Conservation (phyloP, 1,140 invertebrate species). For the Propsilocerus akamusi region DNA sequence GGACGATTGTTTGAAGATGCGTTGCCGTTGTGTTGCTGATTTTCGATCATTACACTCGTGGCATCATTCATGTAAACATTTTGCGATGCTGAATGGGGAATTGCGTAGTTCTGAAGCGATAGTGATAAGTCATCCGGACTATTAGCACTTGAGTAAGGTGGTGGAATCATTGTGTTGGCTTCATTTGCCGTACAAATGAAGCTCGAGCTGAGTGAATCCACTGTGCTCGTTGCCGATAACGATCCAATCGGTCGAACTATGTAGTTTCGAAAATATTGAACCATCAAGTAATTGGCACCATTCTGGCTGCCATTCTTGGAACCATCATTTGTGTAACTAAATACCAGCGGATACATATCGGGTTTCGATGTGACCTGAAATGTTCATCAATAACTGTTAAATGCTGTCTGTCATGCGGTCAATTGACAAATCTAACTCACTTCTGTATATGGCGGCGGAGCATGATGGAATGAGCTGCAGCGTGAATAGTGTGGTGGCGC, state of each 20-base stretch:
- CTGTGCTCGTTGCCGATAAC: constrained; percentile 58
- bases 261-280: constrained; percentile 61
- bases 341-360: constrained; percentile 63
- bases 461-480: constrained; percentile 57
- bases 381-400: constrained; percentile 2
- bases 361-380: constrained; percentile 64
- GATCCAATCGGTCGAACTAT: constrained; percentile 48
- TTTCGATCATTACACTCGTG: not conserved
- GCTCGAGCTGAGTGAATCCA: constrained; percentile 64
- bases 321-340: constrained; percentile 42
- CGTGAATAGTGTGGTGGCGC: constrained; percentile 58
- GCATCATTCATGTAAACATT: constrained; percentile 6
- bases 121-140: constrained; percentile 42
- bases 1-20: not conserved
- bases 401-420: not conserved
- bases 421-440: constrained; percentile 24
- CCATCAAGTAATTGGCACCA: constrained; percentile 53
- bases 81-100: constrained; percentile 25
- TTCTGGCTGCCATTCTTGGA: constrained; percentile 33
- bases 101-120: constrained; percentile 19
- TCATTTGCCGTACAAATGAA: constrained; percentile 67
- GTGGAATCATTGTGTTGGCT: constrained; percentile 58
- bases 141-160: constrained; percentile 59
- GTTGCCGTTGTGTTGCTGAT: not conserved
- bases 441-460: constrained; percentile 64